These are phyloP conservation scores for Odontocolon sp. DNA, from an alignment of 2,888 invertebrate species.

Conservation along the genomic window DNA sequence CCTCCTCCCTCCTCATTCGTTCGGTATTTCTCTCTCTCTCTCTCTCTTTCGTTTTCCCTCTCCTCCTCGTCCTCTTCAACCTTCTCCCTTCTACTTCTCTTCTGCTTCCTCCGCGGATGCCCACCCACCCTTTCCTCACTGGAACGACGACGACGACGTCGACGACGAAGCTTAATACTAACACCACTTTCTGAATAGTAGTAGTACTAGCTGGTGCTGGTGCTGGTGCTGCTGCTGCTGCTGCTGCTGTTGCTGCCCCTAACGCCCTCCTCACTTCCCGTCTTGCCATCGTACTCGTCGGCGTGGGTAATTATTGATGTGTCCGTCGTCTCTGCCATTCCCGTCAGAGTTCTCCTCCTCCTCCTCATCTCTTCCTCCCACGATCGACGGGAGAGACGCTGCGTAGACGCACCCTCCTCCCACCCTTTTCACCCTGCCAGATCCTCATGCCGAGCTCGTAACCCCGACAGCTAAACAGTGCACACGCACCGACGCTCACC, in stretches of 20 bases:
- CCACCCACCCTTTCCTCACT: conserved; percentile 68
- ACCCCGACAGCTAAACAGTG: conserved; percentile 4
- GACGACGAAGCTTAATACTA: conserved; percentile 48
- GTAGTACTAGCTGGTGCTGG: conserved; percentile 31
- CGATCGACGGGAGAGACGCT: conserved; percentile 41
- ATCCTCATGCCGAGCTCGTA: conserved; percentile 12
- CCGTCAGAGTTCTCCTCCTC: conserved; percentile 56
- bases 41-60: conserved; percentile 52
- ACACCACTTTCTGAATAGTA: conserved; percentile 35
- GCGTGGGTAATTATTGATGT: conserved; percentile 80
- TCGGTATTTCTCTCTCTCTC: conserved; percentile 67
- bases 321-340: conserved; percentile 76
- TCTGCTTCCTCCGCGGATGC: conserved; percentile 62
- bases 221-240: conserved; percentile 37
- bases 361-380: too few relatives aligned
- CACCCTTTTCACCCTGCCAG: conserved; percentile 59
- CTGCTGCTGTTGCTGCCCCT: conserved; percentile 59
- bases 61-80: conserved; percentile 39
- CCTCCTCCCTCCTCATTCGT: conserved; percentile 57
- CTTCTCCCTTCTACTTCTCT: conserved; percentile 56
- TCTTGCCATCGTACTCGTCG: conserved; percentile 73
- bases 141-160: conserved; percentile 26
- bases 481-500: conserved; percentile 32
- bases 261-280: conserved; percentile 68
- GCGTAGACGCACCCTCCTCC: conserved; percentile 59